Evolutionary conservation across 2,113 vertebrate genomes (phyloP), one percentile per base, ranked within the genome.

Genomic region (Eira barbara): DNA sequence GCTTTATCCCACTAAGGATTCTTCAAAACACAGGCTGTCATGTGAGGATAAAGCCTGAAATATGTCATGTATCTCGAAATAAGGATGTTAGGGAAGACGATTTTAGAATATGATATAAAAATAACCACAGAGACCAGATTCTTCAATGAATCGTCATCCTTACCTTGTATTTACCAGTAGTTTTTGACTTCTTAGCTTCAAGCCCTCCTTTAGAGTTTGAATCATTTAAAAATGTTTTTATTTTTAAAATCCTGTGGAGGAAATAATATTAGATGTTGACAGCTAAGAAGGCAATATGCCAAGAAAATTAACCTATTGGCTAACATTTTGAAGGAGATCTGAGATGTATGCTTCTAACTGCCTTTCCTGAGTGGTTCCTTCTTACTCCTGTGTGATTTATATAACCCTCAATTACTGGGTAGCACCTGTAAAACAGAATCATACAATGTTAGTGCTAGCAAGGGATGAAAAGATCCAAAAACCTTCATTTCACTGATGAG

Each of bases 171-270:
- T 95, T 23, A 91, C 6, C 1, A 89, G 31, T 1, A 76, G 6
- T 67, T 91, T 97, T 96, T 82, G 93, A 11, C 27, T 65, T 85
- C 42, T 94, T 93, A 78, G 42, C 42, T 94, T 83, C 17, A 93
- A 92, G 61, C 1, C 49, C 89, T 86, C 27, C 27, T 82, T 92
- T 93, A 94, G 12, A 84, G 45, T 86, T 85, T 92, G 47, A 47
- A 86, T 80, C 25, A 84, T 52, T 91, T 89, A 80, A 86, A 96
- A 88, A 59, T 79, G 14, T 59, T 89, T 91, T 93, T 83, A 45
- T 86, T 97, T 93, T 93, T 49, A 63, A 87, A 94, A 90, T 94
- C 7, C 10, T 29, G 3, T 88, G 23, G 17, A 84, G 94, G 65
- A 92, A 92, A 4, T 76, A 67, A 39, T 79, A 69, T 82, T 80